A percentile compares a stretch with the other conserved stretches of the same genome.
Conservation (phyloP, 2,797 vertebrate genomes). For the Furcifer pardalis region DNA sequence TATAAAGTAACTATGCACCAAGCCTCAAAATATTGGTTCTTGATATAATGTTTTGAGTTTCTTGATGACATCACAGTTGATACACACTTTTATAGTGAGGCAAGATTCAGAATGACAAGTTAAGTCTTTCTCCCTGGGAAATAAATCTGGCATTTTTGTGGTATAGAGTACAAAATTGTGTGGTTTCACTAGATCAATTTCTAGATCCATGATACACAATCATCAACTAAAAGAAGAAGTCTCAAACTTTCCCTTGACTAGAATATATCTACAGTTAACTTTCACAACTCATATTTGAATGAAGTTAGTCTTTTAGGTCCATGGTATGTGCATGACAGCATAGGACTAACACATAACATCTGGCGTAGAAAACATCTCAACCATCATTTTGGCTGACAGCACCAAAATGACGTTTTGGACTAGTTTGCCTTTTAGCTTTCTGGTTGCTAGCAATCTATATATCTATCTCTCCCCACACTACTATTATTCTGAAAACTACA, state of each 20-base stretch:
- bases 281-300: neutral
- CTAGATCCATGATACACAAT: neutral
- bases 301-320: neutral
- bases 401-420: neutral
- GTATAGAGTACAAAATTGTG: neutral
- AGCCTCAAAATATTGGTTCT: constrained; percentile 43
- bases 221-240: neutral
- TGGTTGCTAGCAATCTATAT: neutral
- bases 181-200: neutral
- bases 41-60: constrained; percentile 30
- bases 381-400: neutral
- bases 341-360: neutral
- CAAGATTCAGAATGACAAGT: neutral
- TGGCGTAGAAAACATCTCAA: neutral
- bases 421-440: neutral
- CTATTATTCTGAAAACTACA: neutral
- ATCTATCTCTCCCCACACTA: too few relatives aligned
- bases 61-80: constrained; percentile 60
- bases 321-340: neutral
- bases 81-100: neutral
- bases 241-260: neutral
- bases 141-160: neutral
- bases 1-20: constrained; percentile 5
- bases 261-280: neutral
- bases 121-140: constrained; percentile 1